Base-by-base conservation (phyloP, 2,113 vertebrate genomes). In the Sapayoa aenigma region DNA sequence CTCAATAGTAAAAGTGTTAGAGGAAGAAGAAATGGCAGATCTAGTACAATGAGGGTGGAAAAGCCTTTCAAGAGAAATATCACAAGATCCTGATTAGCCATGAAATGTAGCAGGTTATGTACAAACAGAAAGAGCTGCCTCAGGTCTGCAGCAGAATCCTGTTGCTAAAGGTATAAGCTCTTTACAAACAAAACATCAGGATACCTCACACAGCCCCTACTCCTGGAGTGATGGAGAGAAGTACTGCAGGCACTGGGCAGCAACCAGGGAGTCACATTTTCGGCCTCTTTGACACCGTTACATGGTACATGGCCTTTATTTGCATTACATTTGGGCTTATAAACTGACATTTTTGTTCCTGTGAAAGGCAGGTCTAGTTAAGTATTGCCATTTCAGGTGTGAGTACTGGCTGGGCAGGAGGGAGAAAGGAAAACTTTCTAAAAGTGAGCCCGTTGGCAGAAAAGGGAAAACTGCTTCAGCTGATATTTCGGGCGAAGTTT, bases 401-500 rank as follows among this genome's bases (percentile, higher is more conserved):
- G 37, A 66, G 55, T 6, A 47, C 47, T 80, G 55, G 71, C 74
- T 88, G 58, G 22, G 44, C 41, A 89, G 41, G 46, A 79, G 37
- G 46, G 50, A 65, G 50, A 12, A 65, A 83, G 41, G 28, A 65
- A 68, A 93, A 78, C 52, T 84, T 90, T 44, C 52, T 53, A 12
- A 28, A 78, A 73, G 39, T 20, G 39, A 82, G 12, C 14, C 31
- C 3, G 3, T 42, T 67, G 60, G 44, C 77, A 84, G 75, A 46
- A 73, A 72, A 91, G 30, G 47, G 71, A 77, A 88, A 87, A 66
- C 66, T 74, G 13, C 58, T 60, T 20, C 63, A 52, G 60, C 53
- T 79, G 85, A 63, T 94, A 91, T 49, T 94, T 95, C 77, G 53
- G 81, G 83, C 74, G 80, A 90, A 63, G 66, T 62, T 94, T 94